Base-by-base conservation (phyloP, 2,888 invertebrate species). In the Drosophila helvetica region DNA sequence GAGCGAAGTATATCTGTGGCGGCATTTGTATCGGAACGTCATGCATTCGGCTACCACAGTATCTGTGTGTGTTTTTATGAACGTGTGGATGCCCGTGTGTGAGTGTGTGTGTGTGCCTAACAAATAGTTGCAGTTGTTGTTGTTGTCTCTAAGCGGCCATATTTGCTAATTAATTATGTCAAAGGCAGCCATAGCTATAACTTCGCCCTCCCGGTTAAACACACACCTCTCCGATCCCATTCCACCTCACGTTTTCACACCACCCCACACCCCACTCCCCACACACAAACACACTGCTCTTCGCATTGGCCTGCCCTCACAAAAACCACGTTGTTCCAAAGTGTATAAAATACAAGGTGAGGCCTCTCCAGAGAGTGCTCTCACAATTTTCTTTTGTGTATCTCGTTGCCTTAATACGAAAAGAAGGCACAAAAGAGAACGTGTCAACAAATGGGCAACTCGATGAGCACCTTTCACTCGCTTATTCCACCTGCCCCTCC, bases 81-180 rank as follows among this genome's bases (percentile, higher is more conserved):
- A 15, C 38, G 6, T 38, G 15, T 6, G 38, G 38, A 4, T 38
- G 15, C 15, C 15, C 27, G 22, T 25, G 25, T 25, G 25, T 30
- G 30, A 0, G 1, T 33, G 10, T 33, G 30, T 33, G 15, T 15
- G 17, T 27, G 22, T 6, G 15, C 15, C 6, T 42, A 50, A 38
- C 30, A 58, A 42, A 58, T 58, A 48, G 45, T 42, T 56, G 30
- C 17, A 52, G n/a, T 18, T 42, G 45, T 42, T 42, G 59, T 57
- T 57, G 42, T 22, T 51, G 46, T 61, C 42, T 22, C 27, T 45
- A 61, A 42, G 42, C 18, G 22, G 58, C 51, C 48, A 50, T 73
- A 45, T 79, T 75, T 61, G 79, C 80, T 86, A 79, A 86, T 82
- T 88, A 86, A 76, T 86, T 88, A 70, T 68, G 67, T 55, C 63